These are phyloP conservation scores for Cabera pusaria DNA, from an alignment of 2,888 invertebrate species.

Conservation along the genomic window DNA sequence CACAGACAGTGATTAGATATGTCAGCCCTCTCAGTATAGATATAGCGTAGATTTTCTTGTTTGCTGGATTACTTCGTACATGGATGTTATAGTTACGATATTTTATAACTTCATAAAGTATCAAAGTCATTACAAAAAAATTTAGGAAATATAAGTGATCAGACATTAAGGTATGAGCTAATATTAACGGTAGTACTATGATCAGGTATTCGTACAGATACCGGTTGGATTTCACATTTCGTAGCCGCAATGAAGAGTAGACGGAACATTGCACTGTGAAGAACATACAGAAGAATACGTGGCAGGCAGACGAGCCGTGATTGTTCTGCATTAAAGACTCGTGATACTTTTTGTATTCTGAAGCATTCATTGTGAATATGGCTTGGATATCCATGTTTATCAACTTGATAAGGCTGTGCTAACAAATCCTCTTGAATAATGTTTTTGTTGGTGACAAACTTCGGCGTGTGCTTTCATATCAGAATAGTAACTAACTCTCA, in stretches of 20 bases:
- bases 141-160: conserved; percentile 57
- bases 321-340: conserved; percentile 81
- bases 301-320: conserved; percentile 77
- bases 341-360: conserved; percentile 74
- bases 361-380: conserved; percentile 46
- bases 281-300: conserved; percentile 71
- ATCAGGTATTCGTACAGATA: conserved; percentile 81
- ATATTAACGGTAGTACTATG: conserved; percentile 80
- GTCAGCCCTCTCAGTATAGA: conserved; percentile 88
- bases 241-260: conserved; percentile 45
- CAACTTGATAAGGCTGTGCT: background rate
- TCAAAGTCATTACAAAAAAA: conserved; percentile 43
- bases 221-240: conserved; percentile 32
- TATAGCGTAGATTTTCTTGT: conserved; percentile 67
- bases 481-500: too few species aligned
- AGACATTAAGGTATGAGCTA: conserved; percentile 80
- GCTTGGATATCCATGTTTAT: conserved; percentile 20
- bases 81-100: conserved; percentile 23
- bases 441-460: too few species aligned
- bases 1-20: conserved; percentile 89
- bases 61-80: conserved; percentile 37
- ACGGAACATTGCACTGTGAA: conserved; percentile 65
- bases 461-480: too few species aligned
- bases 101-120: conserved; percentile 37
- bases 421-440: too few species aligned